Base-by-base conservation (phyloP, 2,888 invertebrate species). In the Diploptera punctata region DNA sequence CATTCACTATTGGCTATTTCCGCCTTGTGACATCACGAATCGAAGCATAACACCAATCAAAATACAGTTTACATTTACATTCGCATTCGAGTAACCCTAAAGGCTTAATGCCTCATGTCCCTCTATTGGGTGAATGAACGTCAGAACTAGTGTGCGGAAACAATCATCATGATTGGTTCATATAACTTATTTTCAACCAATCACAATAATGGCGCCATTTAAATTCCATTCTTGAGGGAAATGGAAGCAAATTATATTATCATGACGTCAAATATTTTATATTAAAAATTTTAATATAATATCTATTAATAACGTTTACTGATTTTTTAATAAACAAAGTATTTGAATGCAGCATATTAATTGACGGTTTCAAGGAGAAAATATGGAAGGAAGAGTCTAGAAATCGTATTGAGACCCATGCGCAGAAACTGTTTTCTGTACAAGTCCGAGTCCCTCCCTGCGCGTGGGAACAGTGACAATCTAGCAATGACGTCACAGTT, bases 21-120 rank as follows among this genome's bases (percentile, higher is more conserved):
- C 72, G 73, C 73, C 72, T 70, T 70, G 73, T 77, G 77, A 78
- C 78, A 77, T 77, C 78, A 78, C 73, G 72, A 73, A 67, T 75
- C 70, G 67, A 65, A 72, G 70, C 70, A 73, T 68, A 65, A 72
- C 67, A 67, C 78, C 77, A 77, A 78, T 77, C 74, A 77, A 72
- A 76, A 72, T 74, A 72, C 70, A 74, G 77, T 74, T 77, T 72
- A 72, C 67, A 70, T 68, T 71, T 62, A 61, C 54, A 71, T 70
- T 65, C 68, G 18, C 47, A 13, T 43, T 38, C 21, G 49, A 69
- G 68, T 70, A 26, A 26, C 54, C 44, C 69, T 73, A 65, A 70
- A 73, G 73, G 73, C 47, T 73, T 67, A 70, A 67, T 75, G 75
- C 75, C 73, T 76, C 76, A 75, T 75, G 74, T 70, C 70, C 71